Conservation (phyloP, 2,888 invertebrate species). For the Bhutanitis thaidina region DNA sequence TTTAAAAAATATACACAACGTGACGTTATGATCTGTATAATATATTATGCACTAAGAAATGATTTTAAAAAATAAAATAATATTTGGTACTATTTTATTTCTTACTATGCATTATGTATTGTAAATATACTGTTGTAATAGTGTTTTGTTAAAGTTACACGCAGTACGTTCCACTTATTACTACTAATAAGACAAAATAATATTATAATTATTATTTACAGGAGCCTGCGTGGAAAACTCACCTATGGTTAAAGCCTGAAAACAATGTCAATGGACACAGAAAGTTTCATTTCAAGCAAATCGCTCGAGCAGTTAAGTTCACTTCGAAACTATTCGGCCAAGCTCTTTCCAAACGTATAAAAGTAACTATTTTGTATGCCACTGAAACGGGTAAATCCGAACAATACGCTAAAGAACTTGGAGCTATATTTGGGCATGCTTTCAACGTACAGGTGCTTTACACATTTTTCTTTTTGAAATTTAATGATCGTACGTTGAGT, state of each 20-base stretch:
- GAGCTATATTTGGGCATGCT: constrained; percentile 93
- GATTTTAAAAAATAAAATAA: too few relatives aligned
- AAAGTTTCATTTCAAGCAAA: constrained; percentile 97
- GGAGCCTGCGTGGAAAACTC: constrained; percentile 94
- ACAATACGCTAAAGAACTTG: constrained; percentile 93
- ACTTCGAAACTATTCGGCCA: constrained; percentile 96
- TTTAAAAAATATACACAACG: too few relatives aligned
- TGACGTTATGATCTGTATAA: too few relatives aligned
- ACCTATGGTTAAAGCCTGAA: constrained; percentile 86
- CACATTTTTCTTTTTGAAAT: too few relatives aligned
- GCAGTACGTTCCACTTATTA: too few relatives aligned
- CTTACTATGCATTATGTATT: too few relatives aligned
- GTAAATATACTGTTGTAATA: too few relatives aligned
- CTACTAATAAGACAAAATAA: too few relatives aligned
- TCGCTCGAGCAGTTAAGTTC: constrained; percentile 96
- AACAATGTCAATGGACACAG: constrained; percentile 84
- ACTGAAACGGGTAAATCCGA: constrained; percentile 98
- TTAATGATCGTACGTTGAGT: too few relatives aligned
- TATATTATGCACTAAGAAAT: too few relatives aligned
- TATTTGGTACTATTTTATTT: too few relatives aligned
- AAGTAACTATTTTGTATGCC: constrained; percentile 95
- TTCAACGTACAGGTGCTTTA: constrained; percentile 96
- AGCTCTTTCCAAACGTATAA: constrained; percentile 94
- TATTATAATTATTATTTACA: constrained; percentile 46
- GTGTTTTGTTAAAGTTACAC: too few relatives aligned